Evolutionary conservation across 2,888 invertebrate genomes (phyloP), one percentile per base, ranked within the genome.

Genomic region (Ectemnius continuus): DNA sequence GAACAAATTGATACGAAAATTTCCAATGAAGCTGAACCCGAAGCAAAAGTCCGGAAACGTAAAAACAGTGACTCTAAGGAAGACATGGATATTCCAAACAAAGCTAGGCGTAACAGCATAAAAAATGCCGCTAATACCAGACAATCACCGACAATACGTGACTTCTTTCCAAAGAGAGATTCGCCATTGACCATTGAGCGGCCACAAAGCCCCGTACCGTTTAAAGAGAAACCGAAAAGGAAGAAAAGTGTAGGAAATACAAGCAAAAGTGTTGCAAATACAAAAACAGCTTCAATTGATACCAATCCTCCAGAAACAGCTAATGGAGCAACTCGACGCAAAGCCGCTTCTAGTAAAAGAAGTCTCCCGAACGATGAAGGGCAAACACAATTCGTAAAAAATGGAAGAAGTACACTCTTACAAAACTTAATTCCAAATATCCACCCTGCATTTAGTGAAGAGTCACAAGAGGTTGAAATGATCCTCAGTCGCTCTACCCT

Each of bases 41-140:
- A 52, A 16, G 16, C n/a, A 16, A 14, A 14, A 14, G 52, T 16
- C 14, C 5, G 5, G 5, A 73, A 56, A n/a, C 70, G 8, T 59
- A 75, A 74, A 60, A 28, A 14, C 20, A 61, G 58, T 26, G 59
- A 69, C 20, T n/a, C 56, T 8, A 16, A n/a, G 2, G 71, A 63
- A 36, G 14, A 61, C 23, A 13, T 5, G 13, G 1, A 16, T 47
- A 0, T 3, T 2, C 48, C 26, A 23, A 61, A 16, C 2, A 73
- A 16, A 16, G 16, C 18, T 60, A 63, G 11, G 23, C 73, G 8
- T 28, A 61, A 1, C 8, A 45, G 0, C 1, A 1, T 18, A 4
- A 70, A 6, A 16, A n/a, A 8, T 8, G 0, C 18, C n/a, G n/a
- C 28, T 6, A 26, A 14, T 2, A 56, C 23, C 13, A 48, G n/a